Evolutionary conservation across 2,113 vertebrate genomes (phyloP).

Genomic region (Echinops telfairi): DNA sequence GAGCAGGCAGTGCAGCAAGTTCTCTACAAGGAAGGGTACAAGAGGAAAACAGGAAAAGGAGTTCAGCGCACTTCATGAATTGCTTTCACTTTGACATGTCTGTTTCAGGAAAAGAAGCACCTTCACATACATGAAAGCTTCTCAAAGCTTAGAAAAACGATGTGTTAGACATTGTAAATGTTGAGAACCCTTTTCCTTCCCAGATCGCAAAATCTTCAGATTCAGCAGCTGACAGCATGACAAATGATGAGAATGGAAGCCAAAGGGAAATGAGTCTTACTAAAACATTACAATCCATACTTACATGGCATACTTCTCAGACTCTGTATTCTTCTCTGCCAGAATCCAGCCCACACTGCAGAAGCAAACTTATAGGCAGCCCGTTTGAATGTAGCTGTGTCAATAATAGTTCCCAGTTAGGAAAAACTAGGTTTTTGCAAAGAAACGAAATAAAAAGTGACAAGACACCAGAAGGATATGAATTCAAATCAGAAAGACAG

Average conservation of each 20-base stretch:
- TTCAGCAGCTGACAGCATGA: not conserved
- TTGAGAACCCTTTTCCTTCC: slow-evolving; percentile 19
- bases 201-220: not conserved
- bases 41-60: not conserved
- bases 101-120: slow-evolving; percentile 31
- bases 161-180: not conserved
- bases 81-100: not conserved
- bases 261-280: slow-evolving; percentile 59
- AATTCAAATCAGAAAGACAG: slow-evolving; percentile 19
- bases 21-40: not conserved
- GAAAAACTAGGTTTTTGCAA: not conserved
- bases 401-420: slow-evolving; percentile 41
- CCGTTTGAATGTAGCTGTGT: slow-evolving; percentile 25
- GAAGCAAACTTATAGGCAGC: slow-evolving; percentile 54
- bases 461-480: not conserved
- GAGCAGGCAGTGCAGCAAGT: too few relatives aligned
- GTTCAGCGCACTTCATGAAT: slow-evolving; percentile 33
- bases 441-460: slow-evolving; percentile 13
- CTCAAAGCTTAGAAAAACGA: not conserved
- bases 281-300: slow-evolving; percentile 52
- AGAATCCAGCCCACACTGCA: slow-evolving; percentile 14
- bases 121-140: slow-evolving; percentile 17
- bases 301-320: slow-evolving; percentile 8
- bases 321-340: slow-evolving; percentile 32
- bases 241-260: not conserved